phyloP scores from a whole-genome alignment of 2,797 vertebrate species.

The Diglossa cyanea region DNA sequence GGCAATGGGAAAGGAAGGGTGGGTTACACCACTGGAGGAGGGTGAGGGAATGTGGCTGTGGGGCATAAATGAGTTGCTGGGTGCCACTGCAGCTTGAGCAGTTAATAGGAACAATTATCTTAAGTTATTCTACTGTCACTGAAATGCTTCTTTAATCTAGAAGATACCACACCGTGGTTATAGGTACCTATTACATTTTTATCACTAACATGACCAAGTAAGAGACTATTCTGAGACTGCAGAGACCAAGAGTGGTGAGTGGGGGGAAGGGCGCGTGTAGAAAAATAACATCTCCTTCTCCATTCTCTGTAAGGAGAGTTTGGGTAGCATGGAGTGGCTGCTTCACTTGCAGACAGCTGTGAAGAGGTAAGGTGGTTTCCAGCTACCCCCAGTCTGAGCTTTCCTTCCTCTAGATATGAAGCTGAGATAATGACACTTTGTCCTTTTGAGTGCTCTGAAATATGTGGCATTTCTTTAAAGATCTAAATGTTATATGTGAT shows the following conservation, averaged over 20 bases:
- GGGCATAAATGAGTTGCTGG: neutral
- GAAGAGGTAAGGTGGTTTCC: neutral
- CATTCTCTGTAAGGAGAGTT: neutral
- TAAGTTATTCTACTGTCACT: neutral
- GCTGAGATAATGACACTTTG: neutral
- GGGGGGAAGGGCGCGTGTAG: neutral
- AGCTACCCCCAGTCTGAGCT: neutral
- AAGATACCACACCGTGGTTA: neutral
- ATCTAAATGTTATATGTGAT: neutral
- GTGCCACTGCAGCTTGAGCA: neutral
- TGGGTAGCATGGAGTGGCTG: neutral
- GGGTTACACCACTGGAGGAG: neutral
- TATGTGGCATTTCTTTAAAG: neutral
- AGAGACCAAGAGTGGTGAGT: neutral
- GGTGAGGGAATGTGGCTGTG: neutral
- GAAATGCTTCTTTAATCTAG: neutral
- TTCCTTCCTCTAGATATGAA: neutral
- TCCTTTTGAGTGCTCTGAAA: neutral
- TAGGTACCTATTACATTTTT: neutral
- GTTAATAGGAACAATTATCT: neutral
- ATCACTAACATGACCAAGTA: fast-evolving
- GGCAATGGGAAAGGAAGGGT: neutral
- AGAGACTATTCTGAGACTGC: neutral
- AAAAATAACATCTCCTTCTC: neutral
- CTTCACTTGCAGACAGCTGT: neutral